Percentiles rank a stretch among this genome's conserved stretches.
These are phyloP conservation scores for Metopia argyrocephala DNA, from an alignment of 2,888 invertebrate species.

Conservation along the genomic window DNA sequence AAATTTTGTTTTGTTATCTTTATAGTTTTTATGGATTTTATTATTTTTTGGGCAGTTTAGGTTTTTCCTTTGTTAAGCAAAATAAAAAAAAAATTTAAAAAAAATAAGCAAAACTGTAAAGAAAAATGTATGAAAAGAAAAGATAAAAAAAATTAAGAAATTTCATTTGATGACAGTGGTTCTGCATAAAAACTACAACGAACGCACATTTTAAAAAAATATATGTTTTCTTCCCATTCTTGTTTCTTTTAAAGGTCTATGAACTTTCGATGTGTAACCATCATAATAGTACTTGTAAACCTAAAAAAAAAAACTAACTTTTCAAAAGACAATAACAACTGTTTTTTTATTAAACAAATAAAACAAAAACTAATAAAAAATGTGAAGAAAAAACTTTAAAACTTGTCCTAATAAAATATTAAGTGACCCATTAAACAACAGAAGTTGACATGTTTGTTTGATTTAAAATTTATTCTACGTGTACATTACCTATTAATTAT, in stretches of 20 bases:
- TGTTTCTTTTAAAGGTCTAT: conserved; percentile 42
- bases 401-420: conserved; percentile 10
- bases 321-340: conserved; percentile 22
- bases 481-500: no score
- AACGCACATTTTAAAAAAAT: conserved; percentile 8
- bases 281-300: no score
- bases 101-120: background rate
- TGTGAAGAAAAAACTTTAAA: conserved; percentile 19
- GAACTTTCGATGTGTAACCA: conserved; percentile 32
- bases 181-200: background rate
- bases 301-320: conserved; percentile 1
- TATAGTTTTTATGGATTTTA: conserved; percentile 18
- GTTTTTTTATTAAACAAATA: conserved; percentile 16
- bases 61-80: conserved; percentile 56
- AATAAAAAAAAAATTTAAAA: conserved; percentile 9
- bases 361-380: background rate
- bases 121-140: background rate
- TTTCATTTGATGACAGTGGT: conserved; percentile 35
- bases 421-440: background rate
- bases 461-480: no score
- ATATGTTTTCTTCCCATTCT: conserved; percentile 23
- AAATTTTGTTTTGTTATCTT: background rate
- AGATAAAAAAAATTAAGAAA: conserved; percentile 12
- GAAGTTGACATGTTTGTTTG: background rate
- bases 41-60: conserved; percentile 25